Evolutionary conservation across 1,140 invertebrate species (phyloP).

Genomic region (Trissolcus basalis): DNA sequence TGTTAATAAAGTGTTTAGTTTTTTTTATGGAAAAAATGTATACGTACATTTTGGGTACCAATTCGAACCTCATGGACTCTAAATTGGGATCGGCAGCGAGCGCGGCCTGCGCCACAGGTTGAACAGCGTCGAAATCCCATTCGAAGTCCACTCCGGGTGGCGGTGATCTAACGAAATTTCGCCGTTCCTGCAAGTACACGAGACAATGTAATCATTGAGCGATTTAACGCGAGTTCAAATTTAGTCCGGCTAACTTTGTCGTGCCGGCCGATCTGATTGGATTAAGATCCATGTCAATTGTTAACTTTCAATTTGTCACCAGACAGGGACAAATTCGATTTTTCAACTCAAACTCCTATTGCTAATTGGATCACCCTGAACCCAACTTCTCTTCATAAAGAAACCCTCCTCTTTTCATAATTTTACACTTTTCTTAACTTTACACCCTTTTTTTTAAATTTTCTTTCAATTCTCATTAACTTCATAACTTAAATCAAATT

Average conservation of each 20-base stretch:
- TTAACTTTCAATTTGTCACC: constrained; percentile 6
- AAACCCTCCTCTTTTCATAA: no score
- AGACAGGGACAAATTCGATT: no score
- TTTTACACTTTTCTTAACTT: no score
- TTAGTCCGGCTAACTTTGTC: constrained; percentile 16
- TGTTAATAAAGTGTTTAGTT: no score
- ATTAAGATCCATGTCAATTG: constrained; percentile 15
- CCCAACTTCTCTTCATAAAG: no score
- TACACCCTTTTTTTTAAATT: no score
- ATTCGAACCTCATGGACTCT: constrained; percentile 98
- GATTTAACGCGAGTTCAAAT: constrained; percentile 30
- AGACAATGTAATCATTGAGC: constrained; percentile 38
- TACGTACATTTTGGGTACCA: constrained; percentile 97
- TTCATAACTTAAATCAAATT: no score
- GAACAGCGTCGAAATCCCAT: constrained; percentile 94
- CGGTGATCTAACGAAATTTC: constrained; percentile 97
- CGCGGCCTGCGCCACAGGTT: constrained; percentile 94
- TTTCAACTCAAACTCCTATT: no score
- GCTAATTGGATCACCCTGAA: no score
- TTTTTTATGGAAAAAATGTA: no score
- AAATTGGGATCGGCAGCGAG: constrained; percentile 96
- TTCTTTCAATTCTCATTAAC: no score
- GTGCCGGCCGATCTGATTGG: background rate
- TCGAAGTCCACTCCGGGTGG: constrained; percentile 96
- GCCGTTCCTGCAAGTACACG: constrained; percentile 85